Conservation (phyloP, 2,113 vertebrate species). For the zebrafish (Danio rerio) region DNA sequence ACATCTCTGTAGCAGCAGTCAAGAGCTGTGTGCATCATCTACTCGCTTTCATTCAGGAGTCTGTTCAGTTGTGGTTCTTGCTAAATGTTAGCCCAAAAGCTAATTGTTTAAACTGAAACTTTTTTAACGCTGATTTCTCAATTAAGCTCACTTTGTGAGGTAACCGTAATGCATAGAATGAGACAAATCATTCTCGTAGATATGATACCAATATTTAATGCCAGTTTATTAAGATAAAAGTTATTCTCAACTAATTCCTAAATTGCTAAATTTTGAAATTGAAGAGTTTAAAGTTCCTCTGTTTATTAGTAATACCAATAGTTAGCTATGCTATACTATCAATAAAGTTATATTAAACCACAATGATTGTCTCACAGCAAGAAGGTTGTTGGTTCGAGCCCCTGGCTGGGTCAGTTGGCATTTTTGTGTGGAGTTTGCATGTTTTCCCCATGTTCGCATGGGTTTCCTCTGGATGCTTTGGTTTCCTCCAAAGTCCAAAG, state of each 20-base stretch:
- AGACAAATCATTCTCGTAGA: neutral
- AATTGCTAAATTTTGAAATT: neutral
- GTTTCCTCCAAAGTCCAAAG: no score
- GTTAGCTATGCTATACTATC: no score
- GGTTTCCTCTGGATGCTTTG: no score
- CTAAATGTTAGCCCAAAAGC: neutral
- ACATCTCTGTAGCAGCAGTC: slow-evolving; percentile 15
- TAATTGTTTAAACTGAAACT: neutral
- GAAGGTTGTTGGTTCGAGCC: no score
- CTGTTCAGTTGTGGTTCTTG: neutral
- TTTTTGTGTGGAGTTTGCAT: no score
- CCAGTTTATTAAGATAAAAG: neutral
- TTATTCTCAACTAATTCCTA: neutral
- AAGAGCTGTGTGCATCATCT: neutral
- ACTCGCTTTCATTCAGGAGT: neutral
- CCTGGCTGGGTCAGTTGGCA: no score
- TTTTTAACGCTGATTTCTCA: neutral
- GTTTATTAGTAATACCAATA: neutral
- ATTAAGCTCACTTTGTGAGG: no score
- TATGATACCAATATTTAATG: neutral
- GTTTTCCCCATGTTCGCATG: no score
- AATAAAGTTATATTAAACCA: neutral
- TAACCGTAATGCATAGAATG: neutral
- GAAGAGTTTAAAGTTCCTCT: neutral
- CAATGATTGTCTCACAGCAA: neutral